These are phyloP conservation scores for Sphenopsis melanotis DNA, from an alignment of 2,797 vertebrate species.

Conservation along the genomic window DNA sequence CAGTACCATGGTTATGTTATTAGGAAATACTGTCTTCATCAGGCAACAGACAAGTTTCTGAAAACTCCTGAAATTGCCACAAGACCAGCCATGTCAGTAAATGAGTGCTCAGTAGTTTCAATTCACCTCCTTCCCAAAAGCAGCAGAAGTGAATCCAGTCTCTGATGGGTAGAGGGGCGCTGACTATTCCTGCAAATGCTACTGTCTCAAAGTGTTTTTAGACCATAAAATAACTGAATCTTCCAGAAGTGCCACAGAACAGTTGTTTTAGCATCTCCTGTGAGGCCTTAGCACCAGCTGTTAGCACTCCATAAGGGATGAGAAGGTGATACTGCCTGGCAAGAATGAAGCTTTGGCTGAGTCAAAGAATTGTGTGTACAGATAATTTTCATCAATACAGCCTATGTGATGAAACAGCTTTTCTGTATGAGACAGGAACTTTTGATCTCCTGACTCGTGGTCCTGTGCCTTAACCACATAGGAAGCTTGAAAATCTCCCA, in stretches of 20 bases:
- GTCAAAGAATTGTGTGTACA: neutral
- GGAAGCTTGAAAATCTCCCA: neutral
- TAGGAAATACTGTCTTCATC: neutral
- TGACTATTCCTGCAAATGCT: neutral
- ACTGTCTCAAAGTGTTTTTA: neutral
- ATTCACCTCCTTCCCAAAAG: neutral
- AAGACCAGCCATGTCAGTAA: neutral
- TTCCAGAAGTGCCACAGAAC: neutral
- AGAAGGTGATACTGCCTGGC: neutral
- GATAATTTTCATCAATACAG: neutral
- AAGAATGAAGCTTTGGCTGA: neutral
- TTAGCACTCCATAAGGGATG: neutral
- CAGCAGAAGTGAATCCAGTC: neutral
- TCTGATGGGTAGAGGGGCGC: neutral
- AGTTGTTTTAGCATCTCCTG: neutral
- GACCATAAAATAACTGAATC: neutral
- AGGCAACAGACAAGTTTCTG: neutral
- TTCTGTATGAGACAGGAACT: neutral
- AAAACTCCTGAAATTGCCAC: neutral
- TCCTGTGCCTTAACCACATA: conserved; percentile 40
- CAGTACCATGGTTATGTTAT: neutral
- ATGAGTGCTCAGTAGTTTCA: neutral
- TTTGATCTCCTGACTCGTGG: neutral
- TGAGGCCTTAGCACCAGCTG: neutral
- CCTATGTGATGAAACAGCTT: neutral